A percentile compares a stretch with the other conserved stretches of the same genome.
Evolutionary conservation across 2,113 vertebrate species (phyloP).

Genomic region (Cyprinus carpio): DNA sequence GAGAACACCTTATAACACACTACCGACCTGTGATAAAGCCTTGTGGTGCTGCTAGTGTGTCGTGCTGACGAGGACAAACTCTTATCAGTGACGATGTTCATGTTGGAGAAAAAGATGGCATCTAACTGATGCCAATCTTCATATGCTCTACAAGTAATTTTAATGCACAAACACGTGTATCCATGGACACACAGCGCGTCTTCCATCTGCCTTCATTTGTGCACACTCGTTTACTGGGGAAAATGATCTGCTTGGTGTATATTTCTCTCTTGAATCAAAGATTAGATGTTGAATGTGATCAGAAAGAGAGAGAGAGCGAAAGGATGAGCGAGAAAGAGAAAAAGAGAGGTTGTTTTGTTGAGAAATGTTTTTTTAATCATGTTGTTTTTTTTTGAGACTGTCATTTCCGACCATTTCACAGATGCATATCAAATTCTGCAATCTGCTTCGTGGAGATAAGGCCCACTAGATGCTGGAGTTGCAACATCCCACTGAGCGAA

Average conservation of each 20-base stretch:
- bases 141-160: conserved; percentile 29
- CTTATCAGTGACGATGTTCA: conserved; percentile 70
- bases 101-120: conserved; percentile 65
- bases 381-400: conserved; percentile 69
- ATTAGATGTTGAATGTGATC: conserved; percentile 48
- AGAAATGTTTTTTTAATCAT: conserved; percentile 67
- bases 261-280: conserved; percentile 44
- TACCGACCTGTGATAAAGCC: conserved; percentile 40
- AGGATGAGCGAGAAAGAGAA: conserved; percentile 61
- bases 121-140: conserved; percentile 69
- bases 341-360: conserved; percentile 66
- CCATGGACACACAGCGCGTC: not conserved
- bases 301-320: conserved; percentile 27
- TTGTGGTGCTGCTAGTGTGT: conserved; percentile 40
- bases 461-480: conserved; percentile 75
- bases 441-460: conserved; percentile 78
- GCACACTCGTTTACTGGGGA: conserved; percentile 7
- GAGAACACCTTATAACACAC: conserved; percentile 47
- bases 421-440: conserved; percentile 79
- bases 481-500: conserved; percentile 78
- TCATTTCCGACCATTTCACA: conserved; percentile 79
- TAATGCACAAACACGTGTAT: conserved; percentile 23
- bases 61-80: conserved; percentile 65
- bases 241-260: conserved; percentile 43
- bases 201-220: not conserved